Percentiles rank a stretch among this genome's conserved stretches.
phyloP scores from a whole-genome alignment of 53 echinoderm and acorn worm genomes.

The Arbacia lixula region DNA sequence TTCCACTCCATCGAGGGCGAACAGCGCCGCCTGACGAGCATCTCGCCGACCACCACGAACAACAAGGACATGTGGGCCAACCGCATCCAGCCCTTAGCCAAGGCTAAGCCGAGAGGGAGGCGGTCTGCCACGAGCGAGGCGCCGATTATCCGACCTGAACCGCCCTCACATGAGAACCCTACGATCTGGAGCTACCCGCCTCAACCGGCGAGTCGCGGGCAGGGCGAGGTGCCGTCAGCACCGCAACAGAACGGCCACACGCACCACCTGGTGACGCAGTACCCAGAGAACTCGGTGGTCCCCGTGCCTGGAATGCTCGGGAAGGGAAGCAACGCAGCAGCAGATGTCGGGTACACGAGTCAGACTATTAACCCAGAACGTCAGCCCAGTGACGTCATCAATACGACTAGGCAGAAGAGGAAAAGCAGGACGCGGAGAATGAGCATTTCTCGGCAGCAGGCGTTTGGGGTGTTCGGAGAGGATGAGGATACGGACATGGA shows the following conservation, averaged over 20 bases:
- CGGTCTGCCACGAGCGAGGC: slow-evolving; percentile 30
- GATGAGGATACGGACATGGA: slow-evolving; percentile 48
- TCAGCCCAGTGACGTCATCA: slow-evolving; percentile 28
- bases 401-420: slow-evolving; percentile 23
- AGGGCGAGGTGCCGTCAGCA: background rate
- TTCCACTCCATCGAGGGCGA: slow-evolving; percentile 55
- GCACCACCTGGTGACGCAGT: slow-evolving; percentile 45
- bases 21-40: slow-evolving; percentile 15
- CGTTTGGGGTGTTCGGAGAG: slow-evolving; percentile 47
- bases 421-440: slow-evolving; percentile 25
- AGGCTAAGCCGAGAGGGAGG: slow-evolving; percentile 4
- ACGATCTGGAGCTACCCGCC: slow-evolving; percentile 34
- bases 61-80: slow-evolving; percentile 16
- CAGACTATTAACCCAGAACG: background rate
- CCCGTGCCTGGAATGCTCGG: slow-evolving; percentile 56
- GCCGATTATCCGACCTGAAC: background rate
- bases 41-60: background rate
- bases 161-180: background rate
- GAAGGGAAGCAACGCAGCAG: slow-evolving; percentile 34
- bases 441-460: slow-evolving; percentile 29
- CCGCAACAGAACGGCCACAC: slow-evolving; percentile 2
- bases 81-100: background rate
- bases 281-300: slow-evolving; percentile 44
- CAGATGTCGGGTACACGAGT: background rate
- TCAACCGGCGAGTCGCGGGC: background rate